Conservation (phyloP, 37 sponge, comb jelly and placozoan genomes). For the Geodia barretti region DNA sequence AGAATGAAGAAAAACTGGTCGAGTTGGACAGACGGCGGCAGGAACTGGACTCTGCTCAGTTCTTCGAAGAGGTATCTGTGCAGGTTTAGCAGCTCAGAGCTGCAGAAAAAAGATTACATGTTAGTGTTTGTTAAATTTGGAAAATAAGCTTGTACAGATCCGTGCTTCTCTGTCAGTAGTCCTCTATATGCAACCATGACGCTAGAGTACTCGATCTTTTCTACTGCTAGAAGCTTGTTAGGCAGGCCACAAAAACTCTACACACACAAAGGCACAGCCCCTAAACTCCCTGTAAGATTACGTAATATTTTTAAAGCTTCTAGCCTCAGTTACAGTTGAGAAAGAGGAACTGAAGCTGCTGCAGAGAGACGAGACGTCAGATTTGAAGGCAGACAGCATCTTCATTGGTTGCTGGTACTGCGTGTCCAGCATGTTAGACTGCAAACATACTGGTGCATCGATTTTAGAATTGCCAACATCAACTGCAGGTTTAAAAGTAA, state of each 20-base stretch:
- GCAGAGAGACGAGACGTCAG: slow-evolving; percentile 37
- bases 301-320: too few relatives aligned
- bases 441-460: slow-evolving; percentile 62
- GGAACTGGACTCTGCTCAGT: slow-evolving; percentile 12
- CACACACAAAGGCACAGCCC: too few relatives aligned
- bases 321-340: too few relatives aligned
- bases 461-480: slow-evolving; percentile 50
- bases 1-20: slow-evolving; percentile 58
- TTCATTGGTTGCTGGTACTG: slow-evolving; percentile 68
- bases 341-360: slow-evolving; percentile 58
- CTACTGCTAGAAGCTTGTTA: too few relatives aligned
- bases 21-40: slow-evolving; percentile 22
- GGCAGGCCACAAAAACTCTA: too few relatives aligned
- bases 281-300: too few relatives aligned
- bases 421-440: slow-evolving; percentile 32
- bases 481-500: slow-evolving; percentile 46
- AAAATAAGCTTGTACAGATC: too few relatives aligned
- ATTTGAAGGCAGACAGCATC: slow-evolving; percentile 63
- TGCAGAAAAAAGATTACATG: not conserved
- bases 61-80: slow-evolving; percentile 53
- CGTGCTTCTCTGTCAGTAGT: too few relatives aligned
- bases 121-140: too few relatives aligned
- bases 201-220: too few relatives aligned
- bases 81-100: slow-evolving; percentile 46
- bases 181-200: too few relatives aligned